These are phyloP conservation scores for Heteropelma amictum DNA, from an alignment of 2,888 invertebrate species.

Conservation along the genomic window DNA sequence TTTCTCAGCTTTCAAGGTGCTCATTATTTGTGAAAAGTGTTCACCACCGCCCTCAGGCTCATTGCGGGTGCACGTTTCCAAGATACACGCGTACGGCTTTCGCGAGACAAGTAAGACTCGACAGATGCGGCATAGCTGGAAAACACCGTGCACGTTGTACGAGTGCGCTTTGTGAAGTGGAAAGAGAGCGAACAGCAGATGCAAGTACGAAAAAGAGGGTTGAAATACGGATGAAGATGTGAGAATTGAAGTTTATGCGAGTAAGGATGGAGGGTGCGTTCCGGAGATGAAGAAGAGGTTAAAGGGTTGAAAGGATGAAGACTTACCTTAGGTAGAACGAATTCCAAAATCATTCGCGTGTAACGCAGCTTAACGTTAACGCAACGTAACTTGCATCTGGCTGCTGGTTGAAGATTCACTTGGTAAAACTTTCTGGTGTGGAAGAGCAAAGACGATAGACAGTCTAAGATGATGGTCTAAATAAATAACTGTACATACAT, in stretches of 20 bases:
- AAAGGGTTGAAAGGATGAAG: slow-evolving; percentile 45
- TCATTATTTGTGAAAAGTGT: slow-evolving; percentile 67
- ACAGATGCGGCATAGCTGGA: too few species aligned
- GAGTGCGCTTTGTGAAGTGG: background rate
- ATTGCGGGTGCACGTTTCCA: slow-evolving; percentile 3
- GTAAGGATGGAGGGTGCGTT: background rate
- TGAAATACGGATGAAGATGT: background rate
- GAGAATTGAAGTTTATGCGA: background rate
- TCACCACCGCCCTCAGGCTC: slow-evolving; percentile 26
- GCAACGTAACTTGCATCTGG: slow-evolving; percentile 5
- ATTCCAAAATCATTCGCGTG: slow-evolving; percentile 45
- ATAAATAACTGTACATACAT: too few species aligned
- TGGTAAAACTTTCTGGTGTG: slow-evolving; percentile 44
- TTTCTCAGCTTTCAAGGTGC: slow-evolving; percentile 62
- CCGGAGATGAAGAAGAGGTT: slow-evolving; percentile 10
- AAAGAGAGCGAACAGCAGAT: background rate
- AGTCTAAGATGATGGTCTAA: too few species aligned
- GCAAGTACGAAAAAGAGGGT: background rate
- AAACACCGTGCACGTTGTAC: too few species aligned
- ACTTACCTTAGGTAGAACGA: slow-evolving; percentile 28
- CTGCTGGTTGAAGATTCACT: slow-evolving; percentile 18
- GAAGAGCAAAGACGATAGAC: slow-evolving; percentile 26
- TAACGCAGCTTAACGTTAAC: too few species aligned
- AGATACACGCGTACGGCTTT: slow-evolving; percentile 5
- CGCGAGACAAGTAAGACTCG: background rate